A percentile compares a stretch with the other conserved stretches of the same genome.
Conservation (phyloP, 2,113 vertebrate species). For the Equus quagga region DNA sequence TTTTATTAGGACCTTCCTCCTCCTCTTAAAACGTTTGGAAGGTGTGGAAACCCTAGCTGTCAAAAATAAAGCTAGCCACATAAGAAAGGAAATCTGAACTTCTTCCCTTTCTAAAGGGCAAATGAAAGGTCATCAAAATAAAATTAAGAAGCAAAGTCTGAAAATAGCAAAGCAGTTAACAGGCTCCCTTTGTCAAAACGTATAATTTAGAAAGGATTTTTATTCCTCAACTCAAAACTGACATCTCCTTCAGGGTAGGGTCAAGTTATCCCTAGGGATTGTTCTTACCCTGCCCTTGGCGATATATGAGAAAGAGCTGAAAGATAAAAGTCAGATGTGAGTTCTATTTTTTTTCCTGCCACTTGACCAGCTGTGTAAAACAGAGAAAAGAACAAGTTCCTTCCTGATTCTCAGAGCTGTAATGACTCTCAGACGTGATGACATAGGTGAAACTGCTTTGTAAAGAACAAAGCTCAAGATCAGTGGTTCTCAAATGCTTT, state of each 20-base stretch:
- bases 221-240: background rate
- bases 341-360: background rate
- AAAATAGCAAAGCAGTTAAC: background rate
- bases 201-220: background rate
- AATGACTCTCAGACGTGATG: background rate
- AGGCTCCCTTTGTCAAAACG: background rate
- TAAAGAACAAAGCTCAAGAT: background rate
- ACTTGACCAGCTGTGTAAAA: background rate
- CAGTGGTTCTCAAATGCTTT: background rate
- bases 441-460: background rate
- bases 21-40: conserved; percentile 5
- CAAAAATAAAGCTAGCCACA: conserved; percentile 5
- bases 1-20: background rate
- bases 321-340: background rate
- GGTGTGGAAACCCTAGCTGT: background rate
- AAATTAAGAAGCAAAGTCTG: conserved; percentile 7
- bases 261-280: background rate
- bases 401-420: background rate
- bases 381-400: background rate
- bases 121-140: conserved; percentile 28
- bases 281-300: background rate
- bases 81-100: conserved; percentile 32
- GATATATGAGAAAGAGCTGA: background rate
- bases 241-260: background rate
- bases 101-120: background rate